Evolutionary conservation across 2,888 invertebrate species (phyloP).

Genomic region (Zygothrica quintamaculata): DNA sequence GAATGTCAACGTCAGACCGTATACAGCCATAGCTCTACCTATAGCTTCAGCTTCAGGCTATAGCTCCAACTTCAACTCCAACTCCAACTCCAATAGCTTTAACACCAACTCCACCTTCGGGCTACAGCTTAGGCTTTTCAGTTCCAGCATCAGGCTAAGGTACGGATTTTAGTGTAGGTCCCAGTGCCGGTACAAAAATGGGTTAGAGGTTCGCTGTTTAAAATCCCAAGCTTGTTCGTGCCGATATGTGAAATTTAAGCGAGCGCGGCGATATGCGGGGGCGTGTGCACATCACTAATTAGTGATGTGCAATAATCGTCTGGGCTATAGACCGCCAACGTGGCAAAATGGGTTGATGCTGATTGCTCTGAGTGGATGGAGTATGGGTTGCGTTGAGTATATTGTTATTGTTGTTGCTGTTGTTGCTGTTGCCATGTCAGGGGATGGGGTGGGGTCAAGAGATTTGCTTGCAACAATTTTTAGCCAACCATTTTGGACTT

Average conservation of each 20-base stretch:
- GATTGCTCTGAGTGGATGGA: no score
- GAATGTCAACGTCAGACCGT: slow-evolving; percentile 73
- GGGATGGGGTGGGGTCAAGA: slow-evolving; percentile 18
- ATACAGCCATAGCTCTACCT: slow-evolving; percentile 28
- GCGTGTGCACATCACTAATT: slow-evolving; percentile 66
- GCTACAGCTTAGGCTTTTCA: no score
- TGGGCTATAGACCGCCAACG: slow-evolving; percentile 11
- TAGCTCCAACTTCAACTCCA: slow-evolving; percentile 17
- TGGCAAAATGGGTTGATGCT: no score
- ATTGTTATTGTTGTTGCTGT: no score
- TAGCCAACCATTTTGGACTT: slow-evolving; percentile 8
- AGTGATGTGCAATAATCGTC: slow-evolving; percentile 79
- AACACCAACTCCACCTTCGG: no score
- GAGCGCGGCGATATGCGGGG: slow-evolving; percentile 40
- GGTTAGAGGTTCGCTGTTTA: not conserved
- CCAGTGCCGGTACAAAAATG: not conserved
- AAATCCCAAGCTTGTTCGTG: slow-evolving; percentile 28
- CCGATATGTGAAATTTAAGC: slow-evolving; percentile 65
- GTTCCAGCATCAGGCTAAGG: no score
- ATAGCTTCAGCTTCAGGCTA: slow-evolving; percentile 28
- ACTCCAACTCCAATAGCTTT: not conserved
- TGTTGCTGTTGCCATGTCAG: not conserved
- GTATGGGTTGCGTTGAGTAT: no score
- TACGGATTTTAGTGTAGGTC: no score
- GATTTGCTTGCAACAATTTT: slow-evolving; percentile 28